A percentile compares a stretch with the other conserved stretches of the same genome.
These are phyloP conservation scores for Casuarius casuarius DNA, from an alignment of 2,113 vertebrate species.

Conservation along the genomic window DNA sequence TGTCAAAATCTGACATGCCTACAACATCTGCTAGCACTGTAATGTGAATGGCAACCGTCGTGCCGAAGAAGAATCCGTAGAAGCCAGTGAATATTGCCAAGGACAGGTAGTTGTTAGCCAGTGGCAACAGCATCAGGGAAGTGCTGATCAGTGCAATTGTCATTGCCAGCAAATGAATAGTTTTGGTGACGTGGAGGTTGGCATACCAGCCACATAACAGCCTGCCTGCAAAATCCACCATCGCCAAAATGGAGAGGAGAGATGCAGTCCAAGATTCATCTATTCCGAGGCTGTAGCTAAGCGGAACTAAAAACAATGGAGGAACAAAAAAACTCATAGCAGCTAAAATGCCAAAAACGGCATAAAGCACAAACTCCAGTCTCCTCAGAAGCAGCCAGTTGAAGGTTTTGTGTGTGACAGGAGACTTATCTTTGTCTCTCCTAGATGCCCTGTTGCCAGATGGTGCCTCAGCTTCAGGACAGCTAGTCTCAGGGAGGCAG, in stretches of 20 bases:
- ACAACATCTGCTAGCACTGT: conserved; percentile 80
- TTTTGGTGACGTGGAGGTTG: conserved; percentile 74
- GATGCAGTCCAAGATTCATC: conserved; percentile 75
- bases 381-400: conserved; percentile 39
- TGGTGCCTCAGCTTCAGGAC: background rate
- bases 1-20: conserved; percentile 77
- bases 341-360: conserved; percentile 77
- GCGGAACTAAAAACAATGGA: conserved; percentile 77
- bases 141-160: conserved; percentile 71
- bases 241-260: conserved; percentile 75
- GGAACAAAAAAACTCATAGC: conserved; percentile 80
- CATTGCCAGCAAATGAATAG: conserved; percentile 77
- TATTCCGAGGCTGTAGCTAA: conserved; percentile 75
- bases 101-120: conserved; percentile 71
- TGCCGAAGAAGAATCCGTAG: conserved; percentile 82
- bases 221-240: conserved; percentile 76
- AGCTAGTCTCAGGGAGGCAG: background rate
- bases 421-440: background rate
- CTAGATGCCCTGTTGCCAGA: background rate
- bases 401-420: background rate
- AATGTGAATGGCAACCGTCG: conserved; percentile 77
- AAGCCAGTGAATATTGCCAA: conserved; percentile 71
- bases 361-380: conserved; percentile 73
- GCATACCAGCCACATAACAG: conserved; percentile 78
- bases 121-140: conserved; percentile 75